Base-by-base conservation (phyloP, 2,113 vertebrate genomes). In the Grallaria varia region DNA sequence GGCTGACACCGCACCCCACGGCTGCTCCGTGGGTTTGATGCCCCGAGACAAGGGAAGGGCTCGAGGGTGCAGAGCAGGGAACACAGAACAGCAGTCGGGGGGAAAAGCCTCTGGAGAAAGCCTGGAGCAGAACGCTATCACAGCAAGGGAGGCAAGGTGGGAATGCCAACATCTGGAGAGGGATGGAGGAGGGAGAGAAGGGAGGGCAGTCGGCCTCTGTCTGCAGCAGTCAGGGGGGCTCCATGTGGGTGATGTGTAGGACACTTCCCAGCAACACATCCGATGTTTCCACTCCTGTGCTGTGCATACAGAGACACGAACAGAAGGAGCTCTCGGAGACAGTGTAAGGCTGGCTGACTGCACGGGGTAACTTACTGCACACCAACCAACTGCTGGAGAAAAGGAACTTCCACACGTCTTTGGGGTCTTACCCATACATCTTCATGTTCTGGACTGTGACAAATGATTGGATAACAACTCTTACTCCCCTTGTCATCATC, bases 391-490 rank as follows among this genome's bases (percentile, higher is more conserved):
- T 66, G 77, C 82, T 27, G 62, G 84, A 67, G 77, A 63, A 88
- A 90, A 93, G 84, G 90, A 93, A 95, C 72, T 90, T 97, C 35
- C 68, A 78, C 59, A 90, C 79, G 88, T 74, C 75, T 95, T 87
- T 84, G 64, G 90, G 87, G 90, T 82, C 69, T 84, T 74, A 53
- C 56, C 75, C 84, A 90, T 96, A 84, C 63, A 96, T 97, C 96
- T 97, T 91, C 91, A 94, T 95, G 93, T 91, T 93, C 93, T 77
- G 84, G 79, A 96, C 92, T 79, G 60, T 97, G 97, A 97, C 88
- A 96, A 97, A 97, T 90, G 94, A 96, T 93, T 82, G 93, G 96
- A 93, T 95, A 97, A 97, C 91, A 95, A 95, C 94, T 96, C 96
- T 93, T 94, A 94, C 95, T 96, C 87, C 89, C 76, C 89, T 87